Evolutionary conservation across 2,113 vertebrate genomes (phyloP), one percentile per base, ranked within the genome.

Genomic region (Salvator merianae): DNA sequence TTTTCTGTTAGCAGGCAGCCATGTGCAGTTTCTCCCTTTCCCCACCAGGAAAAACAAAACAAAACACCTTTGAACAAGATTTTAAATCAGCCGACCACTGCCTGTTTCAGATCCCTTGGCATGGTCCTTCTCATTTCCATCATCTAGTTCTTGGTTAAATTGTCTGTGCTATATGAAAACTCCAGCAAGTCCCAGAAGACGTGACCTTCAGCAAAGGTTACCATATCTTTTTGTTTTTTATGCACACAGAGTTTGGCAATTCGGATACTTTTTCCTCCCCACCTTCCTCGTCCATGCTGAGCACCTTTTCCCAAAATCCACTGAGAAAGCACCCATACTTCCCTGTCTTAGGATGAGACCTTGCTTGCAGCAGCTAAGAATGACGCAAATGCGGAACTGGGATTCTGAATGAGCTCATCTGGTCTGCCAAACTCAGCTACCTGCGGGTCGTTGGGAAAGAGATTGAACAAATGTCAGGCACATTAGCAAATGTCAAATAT

Each of bases 371-470:
- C 94, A 0, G 92, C 88, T 69, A 98, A 92, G 34, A 97, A 92
- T 50, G 95, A 94, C 0, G 94, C 93, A 91, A 98, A 98, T 2
- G 95, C 83, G 53, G 97, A 97, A 84, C 93, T 91, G 7, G 96
- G 95, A 62, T 92, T 96, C 88, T 96, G 94, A 30, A 86, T 89
- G 70, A 98, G 94, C 66, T 95, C 94, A 32, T 97, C 94, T 0
- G 97, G 96, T 74, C 87, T 83, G 84, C 95, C 97, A 84, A 97
- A 95, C 88, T 97, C 97, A 5, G 91, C 94, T 18, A 88, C 96
- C 97, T 98, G 89, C 47, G 85, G 92, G 66, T 50, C 80, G 84
- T 59, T n/a, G 85, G 77, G 62, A 73, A 79, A 68, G 40, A 63
- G 78, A 43, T 20, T 81, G 62, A 89, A 77, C 10, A 82, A 79